A percentile compares a stretch with the other conserved stretches of the same genome.
These are phyloP conservation scores for Bufo gargarizans DNA, from an alignment of 2,113 vertebrate species.

Conservation along the genomic window DNA sequence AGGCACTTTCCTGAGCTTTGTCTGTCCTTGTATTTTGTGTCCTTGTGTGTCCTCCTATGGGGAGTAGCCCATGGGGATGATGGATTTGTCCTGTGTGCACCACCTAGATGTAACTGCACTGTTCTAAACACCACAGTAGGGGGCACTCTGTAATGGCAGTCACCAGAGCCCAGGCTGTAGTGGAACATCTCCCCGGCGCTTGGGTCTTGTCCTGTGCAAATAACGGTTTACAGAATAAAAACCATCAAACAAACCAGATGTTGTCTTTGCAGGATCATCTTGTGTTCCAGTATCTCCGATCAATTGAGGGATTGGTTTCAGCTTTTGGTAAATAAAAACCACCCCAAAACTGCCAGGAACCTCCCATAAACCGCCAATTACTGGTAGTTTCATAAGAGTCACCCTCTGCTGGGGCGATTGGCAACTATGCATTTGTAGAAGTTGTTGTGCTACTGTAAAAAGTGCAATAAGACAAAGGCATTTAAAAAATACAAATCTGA, in stretches of 20 bases:
- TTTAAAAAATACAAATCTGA: too few species aligned
- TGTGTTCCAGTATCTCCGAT: too few species aligned
- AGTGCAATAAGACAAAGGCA: too few species aligned
- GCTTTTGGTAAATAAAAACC: too few species aligned
- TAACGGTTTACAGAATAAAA: constrained; percentile 43
- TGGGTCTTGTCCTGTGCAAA: constrained; percentile 6
- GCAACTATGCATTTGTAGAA: too few species aligned
- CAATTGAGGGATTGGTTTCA: too few species aligned
- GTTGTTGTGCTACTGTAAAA: too few species aligned
- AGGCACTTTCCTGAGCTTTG: constrained; percentile 69
- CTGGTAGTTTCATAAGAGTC: too few species aligned
- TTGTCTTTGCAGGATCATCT: too few species aligned
- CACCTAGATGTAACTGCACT: neutral
- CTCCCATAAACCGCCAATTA: too few species aligned
- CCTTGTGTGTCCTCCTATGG: constrained; percentile 42
- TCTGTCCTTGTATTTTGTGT: constrained; percentile 66
- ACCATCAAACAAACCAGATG: neutral
- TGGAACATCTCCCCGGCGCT: neutral
- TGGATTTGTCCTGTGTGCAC: neutral
- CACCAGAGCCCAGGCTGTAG: neutral
- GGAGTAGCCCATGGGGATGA: neutral
- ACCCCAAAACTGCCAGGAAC: too few species aligned
- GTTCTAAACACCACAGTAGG: neutral
- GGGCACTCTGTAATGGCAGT: neutral
- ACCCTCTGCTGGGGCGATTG: too few species aligned